Evolutionary conservation across 2,113 vertebrate species (phyloP).

Genomic region (Atrichornis clamosus): DNA sequence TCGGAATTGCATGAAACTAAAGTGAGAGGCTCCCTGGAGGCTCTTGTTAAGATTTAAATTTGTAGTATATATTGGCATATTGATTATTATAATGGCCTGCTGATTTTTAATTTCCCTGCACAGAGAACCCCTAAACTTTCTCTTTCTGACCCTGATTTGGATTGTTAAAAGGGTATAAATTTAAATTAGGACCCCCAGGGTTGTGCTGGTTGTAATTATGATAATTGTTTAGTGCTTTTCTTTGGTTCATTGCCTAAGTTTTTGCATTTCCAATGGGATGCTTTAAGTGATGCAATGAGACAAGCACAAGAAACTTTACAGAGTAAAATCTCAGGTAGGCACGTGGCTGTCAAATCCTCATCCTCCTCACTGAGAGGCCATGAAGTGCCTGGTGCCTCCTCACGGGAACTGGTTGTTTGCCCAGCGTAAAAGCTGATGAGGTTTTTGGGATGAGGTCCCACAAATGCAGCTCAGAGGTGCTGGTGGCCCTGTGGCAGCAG

Average conservation of each 20-base stretch:
- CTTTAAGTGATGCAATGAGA: neutral
- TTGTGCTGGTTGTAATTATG: neutral
- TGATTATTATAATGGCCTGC: neutral
- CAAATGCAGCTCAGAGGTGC: neutral
- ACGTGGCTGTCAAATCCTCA: neutral
- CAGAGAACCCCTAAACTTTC: neutral
- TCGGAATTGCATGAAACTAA: neutral
- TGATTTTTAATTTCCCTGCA: neutral
- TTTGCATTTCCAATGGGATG: neutral
- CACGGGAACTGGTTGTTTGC: rapidly evolving
- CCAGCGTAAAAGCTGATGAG: rapidly evolving
- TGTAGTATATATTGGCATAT: neutral
- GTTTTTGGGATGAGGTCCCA: neutral
- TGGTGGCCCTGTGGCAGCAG: neutral
- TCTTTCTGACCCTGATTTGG: neutral
- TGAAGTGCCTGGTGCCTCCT: neutral
- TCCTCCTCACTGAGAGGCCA: neutral
- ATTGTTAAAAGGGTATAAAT: neutral
- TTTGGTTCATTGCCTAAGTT: neutral
- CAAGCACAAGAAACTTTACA: neutral
- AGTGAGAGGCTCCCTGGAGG: neutral
- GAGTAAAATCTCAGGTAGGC: neutral
- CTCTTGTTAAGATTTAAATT: neutral
- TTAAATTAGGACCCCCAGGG: neutral
- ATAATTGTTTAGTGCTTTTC: neutral